Evolutionary conservation across 2,888 invertebrate species (phyloP).

Genomic region (Acleris literana): DNA sequence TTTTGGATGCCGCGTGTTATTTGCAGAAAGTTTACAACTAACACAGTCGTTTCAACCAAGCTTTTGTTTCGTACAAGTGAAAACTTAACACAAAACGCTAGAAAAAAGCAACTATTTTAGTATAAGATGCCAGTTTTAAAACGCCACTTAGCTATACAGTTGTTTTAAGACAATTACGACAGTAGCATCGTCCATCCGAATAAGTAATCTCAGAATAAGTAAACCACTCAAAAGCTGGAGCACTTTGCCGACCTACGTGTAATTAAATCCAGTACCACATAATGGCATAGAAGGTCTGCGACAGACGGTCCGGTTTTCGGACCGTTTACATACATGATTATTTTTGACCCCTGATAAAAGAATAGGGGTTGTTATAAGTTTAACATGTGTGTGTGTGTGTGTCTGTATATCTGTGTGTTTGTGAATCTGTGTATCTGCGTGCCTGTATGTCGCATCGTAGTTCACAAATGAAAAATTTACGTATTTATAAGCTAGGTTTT

Average conservation of each 20-base stretch:
- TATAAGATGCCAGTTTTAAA: background rate
- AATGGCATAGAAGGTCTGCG: slow-evolving; percentile 3
- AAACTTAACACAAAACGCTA: background rate
- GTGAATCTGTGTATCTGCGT: too few species aligned
- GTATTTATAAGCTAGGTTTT: too few species aligned
- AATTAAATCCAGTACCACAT: slow-evolving; percentile 28
- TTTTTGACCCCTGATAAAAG: too few species aligned
- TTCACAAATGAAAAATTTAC: too few species aligned
- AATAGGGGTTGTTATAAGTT: too few species aligned
- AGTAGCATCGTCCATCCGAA: slow-evolving; percentile 21
- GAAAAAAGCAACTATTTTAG: background rate
- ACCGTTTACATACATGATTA: background rate
- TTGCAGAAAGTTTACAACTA: too few species aligned
- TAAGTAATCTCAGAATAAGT: slow-evolving; percentile 30
- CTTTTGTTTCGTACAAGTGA: background rate
- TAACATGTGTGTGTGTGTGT: too few species aligned
- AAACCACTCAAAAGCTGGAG: slow-evolving; percentile 29
- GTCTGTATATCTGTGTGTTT: too few species aligned
- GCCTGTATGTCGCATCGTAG: too few species aligned
- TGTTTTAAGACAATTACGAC: slow-evolving; percentile 24
- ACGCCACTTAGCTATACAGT: background rate
- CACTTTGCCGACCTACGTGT: slow-evolving; percentile 14
- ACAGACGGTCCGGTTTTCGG: background rate
- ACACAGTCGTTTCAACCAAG: too few species aligned
- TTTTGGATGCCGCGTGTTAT: too few species aligned